phyloP scores from a whole-genome alignment of 1,140 invertebrate species.

The Achroia grisella region DNA sequence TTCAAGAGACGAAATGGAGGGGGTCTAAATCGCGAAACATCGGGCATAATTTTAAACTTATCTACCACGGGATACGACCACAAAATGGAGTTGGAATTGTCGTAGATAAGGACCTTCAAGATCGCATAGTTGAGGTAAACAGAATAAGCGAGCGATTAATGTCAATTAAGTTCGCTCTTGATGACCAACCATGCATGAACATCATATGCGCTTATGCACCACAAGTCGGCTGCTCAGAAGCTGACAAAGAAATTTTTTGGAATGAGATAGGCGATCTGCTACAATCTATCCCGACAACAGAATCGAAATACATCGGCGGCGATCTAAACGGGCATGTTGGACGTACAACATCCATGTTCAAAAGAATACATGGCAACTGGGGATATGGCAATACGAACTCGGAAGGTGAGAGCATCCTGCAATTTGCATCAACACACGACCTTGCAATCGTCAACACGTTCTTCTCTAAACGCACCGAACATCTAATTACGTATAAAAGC shows the following conservation, averaged over 20 bases:
- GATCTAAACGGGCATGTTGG: too few species aligned
- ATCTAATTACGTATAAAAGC: constrained; percentile 12
- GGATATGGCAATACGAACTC: constrained; percentile 10
- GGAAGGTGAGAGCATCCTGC: constrained; percentile 6
- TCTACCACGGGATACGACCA: constrained; percentile 7
- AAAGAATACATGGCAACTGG: constrained; percentile 9
- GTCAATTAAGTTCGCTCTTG: too few species aligned
- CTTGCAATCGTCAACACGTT: constrained; percentile 13
- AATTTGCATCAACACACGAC: constrained; percentile 1
- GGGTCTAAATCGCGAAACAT: constrained; percentile 12
- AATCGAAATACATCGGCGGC: too few species aligned
- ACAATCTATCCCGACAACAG: not conserved
- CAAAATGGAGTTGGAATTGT: constrained; percentile 8
- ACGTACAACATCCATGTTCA: constrained; percentile 1
- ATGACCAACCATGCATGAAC: constrained; percentile 4
- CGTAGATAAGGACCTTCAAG: not conserved
- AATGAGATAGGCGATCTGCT: constrained; percentile 3
- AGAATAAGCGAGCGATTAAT: constrained; percentile 8
- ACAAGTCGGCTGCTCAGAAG: not conserved
- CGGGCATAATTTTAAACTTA: constrained; percentile 8
- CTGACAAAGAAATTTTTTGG: constrained; percentile 4
- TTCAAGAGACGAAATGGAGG: constrained; percentile 15
- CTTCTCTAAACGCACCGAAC: constrained; percentile 11
- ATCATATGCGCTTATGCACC: constrained; percentile 6
- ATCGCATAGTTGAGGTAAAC: not conserved